phyloP scores from a whole-genome alignment of 2,888 invertebrate species.

The Amiota mariae region DNA sequence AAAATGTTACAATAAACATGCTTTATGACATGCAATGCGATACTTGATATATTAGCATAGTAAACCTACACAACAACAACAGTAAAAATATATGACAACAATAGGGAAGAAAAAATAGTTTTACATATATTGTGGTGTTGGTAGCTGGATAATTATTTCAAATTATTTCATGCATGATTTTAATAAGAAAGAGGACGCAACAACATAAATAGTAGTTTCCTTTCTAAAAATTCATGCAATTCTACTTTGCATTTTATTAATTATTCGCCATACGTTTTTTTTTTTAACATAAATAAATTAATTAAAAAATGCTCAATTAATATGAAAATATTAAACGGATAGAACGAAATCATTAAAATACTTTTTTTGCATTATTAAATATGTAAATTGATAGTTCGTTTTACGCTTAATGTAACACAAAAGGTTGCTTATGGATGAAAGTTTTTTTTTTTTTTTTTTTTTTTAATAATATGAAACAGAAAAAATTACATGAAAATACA shows the following conservation, averaged over 20 bases:
- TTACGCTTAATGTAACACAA: background rate
- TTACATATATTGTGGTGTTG: conserved; percentile 1
- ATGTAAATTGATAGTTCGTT: conserved; percentile 18
- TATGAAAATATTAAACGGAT: background rate
- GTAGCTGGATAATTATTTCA: conserved; percentile 6
- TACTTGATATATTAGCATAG: too few species aligned
- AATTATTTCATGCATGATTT: background rate
- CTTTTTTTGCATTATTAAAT: conserved; percentile 13
- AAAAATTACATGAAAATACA: too few species aligned
- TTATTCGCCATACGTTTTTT: conserved; percentile 4
- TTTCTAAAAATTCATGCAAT: background rate
- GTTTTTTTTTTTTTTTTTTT: too few species aligned
- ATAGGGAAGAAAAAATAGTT: background rate
- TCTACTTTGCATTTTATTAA: background rate
- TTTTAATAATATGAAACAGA: too few species aligned
- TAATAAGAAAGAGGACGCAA: background rate
- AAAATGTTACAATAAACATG: too few species aligned
- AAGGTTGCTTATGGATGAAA: background rate
- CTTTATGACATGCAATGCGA: too few species aligned
- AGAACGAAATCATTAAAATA: background rate
- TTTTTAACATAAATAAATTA: too few species aligned
- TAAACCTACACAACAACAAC: background rate
- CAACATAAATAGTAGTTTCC: background rate
- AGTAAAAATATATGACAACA: background rate
- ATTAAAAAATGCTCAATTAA: conserved; percentile 23